A percentile compares a stretch with the other conserved stretches of the same genome.
Conservation (phyloP, 2,797 vertebrate species). For the Hozukius guyotensis region DNA sequence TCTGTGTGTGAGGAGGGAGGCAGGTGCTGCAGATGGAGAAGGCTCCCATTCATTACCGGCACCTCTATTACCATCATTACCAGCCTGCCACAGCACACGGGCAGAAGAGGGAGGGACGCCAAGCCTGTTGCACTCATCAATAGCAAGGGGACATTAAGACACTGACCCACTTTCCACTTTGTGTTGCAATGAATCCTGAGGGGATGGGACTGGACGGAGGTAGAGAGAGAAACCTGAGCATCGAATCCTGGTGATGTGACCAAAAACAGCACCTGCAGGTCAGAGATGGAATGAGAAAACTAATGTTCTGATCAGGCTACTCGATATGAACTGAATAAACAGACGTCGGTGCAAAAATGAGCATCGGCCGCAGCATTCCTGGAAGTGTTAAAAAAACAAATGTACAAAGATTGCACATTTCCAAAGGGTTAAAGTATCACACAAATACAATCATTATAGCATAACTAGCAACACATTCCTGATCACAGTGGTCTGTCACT, state of each 20-base stretch:
- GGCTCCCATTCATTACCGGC: slow-evolving; percentile 42
- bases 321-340: neutral
- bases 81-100: slow-evolving; percentile 3
- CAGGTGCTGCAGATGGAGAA: slow-evolving; percentile 43
- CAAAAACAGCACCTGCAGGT: neutral
- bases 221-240: neutral
- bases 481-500: neutral
- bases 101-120: neutral
- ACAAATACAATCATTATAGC: neutral
- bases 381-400: neutral
- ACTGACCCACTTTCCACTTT: slow-evolving; percentile 12
- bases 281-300: neutral
- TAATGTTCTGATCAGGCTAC: neutral
- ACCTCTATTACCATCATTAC: slow-evolving; percentile 40
- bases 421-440: neutral
- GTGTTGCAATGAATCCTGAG: neutral
- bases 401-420: neutral
- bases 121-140: neutral
- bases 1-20: slow-evolving; percentile 29
- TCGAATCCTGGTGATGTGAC: neutral
- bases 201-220: neutral
- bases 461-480: neutral
- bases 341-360: rapidly evolving
- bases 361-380: rapidly evolving
- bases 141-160: neutral